Conservation (phyloP, 1,140 invertebrate genomes). For the Zaprionus kolodkinae region DNA sequence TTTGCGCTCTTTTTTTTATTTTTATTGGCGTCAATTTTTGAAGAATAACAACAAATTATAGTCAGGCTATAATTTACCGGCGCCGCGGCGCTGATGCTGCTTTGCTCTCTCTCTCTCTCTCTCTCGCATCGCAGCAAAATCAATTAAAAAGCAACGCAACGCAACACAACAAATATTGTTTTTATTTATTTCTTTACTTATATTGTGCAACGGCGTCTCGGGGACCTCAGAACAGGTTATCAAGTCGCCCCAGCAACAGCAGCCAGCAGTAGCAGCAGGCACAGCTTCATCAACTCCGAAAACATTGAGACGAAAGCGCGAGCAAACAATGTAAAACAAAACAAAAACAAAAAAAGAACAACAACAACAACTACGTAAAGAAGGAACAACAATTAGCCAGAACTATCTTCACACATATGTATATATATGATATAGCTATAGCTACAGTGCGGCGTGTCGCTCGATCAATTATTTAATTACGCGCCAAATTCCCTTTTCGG, state of each 20-base stretch:
- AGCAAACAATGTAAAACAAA: slow-evolving; percentile 21
- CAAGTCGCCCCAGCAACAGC: slow-evolving; percentile 57
- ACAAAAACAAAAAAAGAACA: slow-evolving; percentile 31
- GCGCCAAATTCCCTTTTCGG: slow-evolving; percentile 62
- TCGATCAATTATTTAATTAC: slow-evolving; percentile 77
- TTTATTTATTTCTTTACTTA: slow-evolving; percentile 65
- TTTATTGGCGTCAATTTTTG: slow-evolving; percentile 74
- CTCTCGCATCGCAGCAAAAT: slow-evolving; percentile 53
- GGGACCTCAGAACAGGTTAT: slow-evolving; percentile 75
- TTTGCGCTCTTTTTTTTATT: slow-evolving; percentile 39
- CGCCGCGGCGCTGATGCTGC: slow-evolving; percentile 14
- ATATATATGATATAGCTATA: neutral
- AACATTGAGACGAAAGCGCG: slow-evolving; percentile 15
- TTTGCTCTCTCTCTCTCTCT: neutral
- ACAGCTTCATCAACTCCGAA: slow-evolving; percentile 15
- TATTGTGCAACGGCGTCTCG: slow-evolving; percentile 68
- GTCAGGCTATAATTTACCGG: slow-evolving; percentile 63
- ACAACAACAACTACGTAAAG: slow-evolving; percentile 21
- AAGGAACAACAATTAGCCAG: neutral
- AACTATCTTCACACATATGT: slow-evolving; percentile 8
- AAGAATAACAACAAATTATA: slow-evolving; percentile 71
- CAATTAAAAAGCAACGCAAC: slow-evolving; percentile 78
- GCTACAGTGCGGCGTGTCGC: slow-evolving; percentile 47
- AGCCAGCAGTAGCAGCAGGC: neutral
- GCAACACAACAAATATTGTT: slow-evolving; percentile 52